phyloP scores from a whole-genome alignment of 2,888 invertebrate genomes.

The Pterostichus madidus region DNA sequence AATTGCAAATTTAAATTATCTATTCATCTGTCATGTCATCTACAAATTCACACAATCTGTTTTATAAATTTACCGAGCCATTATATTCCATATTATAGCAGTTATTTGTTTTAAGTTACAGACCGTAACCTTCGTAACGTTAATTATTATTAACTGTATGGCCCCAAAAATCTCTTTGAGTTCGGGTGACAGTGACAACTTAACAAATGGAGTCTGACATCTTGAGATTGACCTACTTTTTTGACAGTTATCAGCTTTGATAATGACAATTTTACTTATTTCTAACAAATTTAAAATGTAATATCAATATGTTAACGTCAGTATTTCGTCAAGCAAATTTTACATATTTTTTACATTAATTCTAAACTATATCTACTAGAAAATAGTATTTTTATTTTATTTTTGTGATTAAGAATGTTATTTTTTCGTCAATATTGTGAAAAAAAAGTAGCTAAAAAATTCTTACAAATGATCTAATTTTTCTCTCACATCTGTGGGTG shows the following conservation, averaged over 20 bases:
- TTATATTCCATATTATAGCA: not conserved
- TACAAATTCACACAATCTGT: too few species aligned
- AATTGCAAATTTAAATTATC: too few species aligned
- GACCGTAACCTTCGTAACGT: not conserved
- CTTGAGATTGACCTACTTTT: slow-evolving; percentile 9
- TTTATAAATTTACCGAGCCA: not conserved
- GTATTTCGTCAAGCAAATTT: not conserved
- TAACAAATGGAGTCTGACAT: slow-evolving; percentile 2
- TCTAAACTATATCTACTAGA: too few species aligned
- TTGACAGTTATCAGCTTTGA: not conserved
- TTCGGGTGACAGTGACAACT: not conserved
- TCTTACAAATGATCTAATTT: too few species aligned
- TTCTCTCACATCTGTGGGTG: too few species aligned
- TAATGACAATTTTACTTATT: not conserved
- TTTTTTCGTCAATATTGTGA: too few species aligned
- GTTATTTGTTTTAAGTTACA: not conserved
- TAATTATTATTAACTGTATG: not conserved
- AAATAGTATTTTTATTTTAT: too few species aligned
- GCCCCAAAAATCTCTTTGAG: not conserved
- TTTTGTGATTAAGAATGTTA: too few species aligned
- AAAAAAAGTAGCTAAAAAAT: too few species aligned
- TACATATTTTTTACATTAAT: not conserved
- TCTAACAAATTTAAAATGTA: not conserved
- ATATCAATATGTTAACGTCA: not conserved
- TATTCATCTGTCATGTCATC: too few species aligned